Percentiles rank a stretch among this genome's conserved stretches.
Evolutionary conservation across 2,888 invertebrate species (phyloP).

Genomic region (Lasiommata megera): DNA sequence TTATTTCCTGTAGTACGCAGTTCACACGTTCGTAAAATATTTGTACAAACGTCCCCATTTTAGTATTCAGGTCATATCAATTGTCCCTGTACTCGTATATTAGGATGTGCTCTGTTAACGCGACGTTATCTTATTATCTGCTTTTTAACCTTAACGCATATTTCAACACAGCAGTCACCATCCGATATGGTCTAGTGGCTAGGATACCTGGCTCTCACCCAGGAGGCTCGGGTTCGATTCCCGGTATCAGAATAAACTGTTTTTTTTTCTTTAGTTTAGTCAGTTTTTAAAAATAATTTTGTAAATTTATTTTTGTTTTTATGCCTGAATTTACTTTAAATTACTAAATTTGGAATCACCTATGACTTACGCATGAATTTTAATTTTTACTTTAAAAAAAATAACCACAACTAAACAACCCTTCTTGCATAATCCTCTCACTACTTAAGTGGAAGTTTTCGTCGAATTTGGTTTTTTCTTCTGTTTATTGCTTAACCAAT

Average conservation of each 20-base stretch:
- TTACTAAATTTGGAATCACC: too few relatives aligned
- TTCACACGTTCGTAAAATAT: slow-evolving; percentile 51
- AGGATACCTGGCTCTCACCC: slow-evolving; percentile 32
- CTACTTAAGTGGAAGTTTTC: too few relatives aligned
- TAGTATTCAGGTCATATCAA: slow-evolving; percentile 51
- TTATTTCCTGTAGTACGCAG: slow-evolving; percentile 53
- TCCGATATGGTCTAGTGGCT: slow-evolving; percentile 31
- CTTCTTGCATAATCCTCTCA: too few relatives aligned
- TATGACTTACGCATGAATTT: too few relatives aligned
- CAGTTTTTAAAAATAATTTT: too few relatives aligned
- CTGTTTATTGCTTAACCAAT: too few relatives aligned
- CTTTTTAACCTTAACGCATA: slow-evolving; percentile 1
- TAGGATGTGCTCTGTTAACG: slow-evolving; percentile 34
- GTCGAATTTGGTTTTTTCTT: too few relatives aligned
- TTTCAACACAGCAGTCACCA: neutral
- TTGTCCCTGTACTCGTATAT: slow-evolving; percentile 30
- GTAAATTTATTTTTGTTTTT: neutral
- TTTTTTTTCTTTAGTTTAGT: too few relatives aligned
- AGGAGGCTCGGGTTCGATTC: slow-evolving; percentile 88
- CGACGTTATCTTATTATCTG: slow-evolving; percentile 11
- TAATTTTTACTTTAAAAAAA: too few relatives aligned
- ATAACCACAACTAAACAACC: too few relatives aligned
- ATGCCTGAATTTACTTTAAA: too few relatives aligned
- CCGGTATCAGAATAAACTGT: slow-evolving; percentile 84
- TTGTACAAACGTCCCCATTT: slow-evolving; percentile 46